Base-by-base conservation (phyloP, 2,888 invertebrate species). In the Scotopteryx bipunctaria region DNA sequence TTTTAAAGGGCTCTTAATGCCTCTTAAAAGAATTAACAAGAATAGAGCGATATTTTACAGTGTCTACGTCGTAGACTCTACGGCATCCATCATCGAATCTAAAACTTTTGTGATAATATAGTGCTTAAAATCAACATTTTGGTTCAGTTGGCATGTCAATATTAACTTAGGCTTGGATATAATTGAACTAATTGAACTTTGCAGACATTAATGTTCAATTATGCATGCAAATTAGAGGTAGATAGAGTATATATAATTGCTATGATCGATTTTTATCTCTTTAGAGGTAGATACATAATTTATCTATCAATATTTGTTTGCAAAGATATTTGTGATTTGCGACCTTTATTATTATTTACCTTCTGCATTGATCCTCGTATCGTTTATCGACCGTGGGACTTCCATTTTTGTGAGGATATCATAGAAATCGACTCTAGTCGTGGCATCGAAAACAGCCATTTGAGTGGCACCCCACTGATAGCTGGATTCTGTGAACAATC, bases 371-470 rank as follows among this genome's bases (percentile, higher is more conserved):
- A 44, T 35, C 21, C 61, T 67, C 0, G 81, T 79, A 23, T 83
- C 77, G 5, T 65, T 60, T 1, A 59, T 5, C 3, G 9, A 36
- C 36, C 17, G 25, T 1, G 29, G 59, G 17, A 51, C 70, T n/a
- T 60, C 27, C 76, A 77, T 83, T 68, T 91, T 92, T 1, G 91
- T 91, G 4, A 95, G 78, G 55, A 97, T 95, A 73, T 97, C 96
- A 76, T 97, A 97, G 73, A 96, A 96, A 73, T 96, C 95, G 3
- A 97, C 94, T 8, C 81, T 86, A 14, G 88, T 84, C 0, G 96
- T 93, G n/a, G 91, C 91, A 0, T 68, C 56, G n/a, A 91, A 73
- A 5, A 97, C 92, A 0, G 93, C 91, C 1, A 63, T 29, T 76
- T 96, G 95, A 0, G 95, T 94, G 0, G 66, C 58, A 6, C 91